These are phyloP conservation scores for Haliclona indistincta DNA, from an alignment of 37 sponge, comb jelly and placozoan genomes.

Conservation along the genomic window DNA sequence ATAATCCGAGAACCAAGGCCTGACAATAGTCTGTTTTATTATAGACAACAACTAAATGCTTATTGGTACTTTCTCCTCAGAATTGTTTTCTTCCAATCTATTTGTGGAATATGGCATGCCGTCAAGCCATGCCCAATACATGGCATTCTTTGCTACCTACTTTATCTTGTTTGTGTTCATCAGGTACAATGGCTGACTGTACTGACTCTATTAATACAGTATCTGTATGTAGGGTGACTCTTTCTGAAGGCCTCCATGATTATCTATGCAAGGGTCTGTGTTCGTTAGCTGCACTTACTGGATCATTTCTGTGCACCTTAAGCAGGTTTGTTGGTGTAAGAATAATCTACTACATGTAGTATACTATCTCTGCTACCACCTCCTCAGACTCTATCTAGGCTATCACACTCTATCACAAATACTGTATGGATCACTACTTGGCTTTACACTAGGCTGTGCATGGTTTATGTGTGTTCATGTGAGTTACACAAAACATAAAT, in stretches of 20 bases:
- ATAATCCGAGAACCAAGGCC: conserved; percentile 82
- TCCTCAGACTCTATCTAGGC: conserved; percentile 57
- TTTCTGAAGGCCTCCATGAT: conserved; percentile 26
- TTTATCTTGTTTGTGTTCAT: conserved; percentile 68
- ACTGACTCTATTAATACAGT: neutral
- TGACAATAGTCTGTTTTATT: conserved; percentile 33
- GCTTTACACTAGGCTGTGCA: conserved; percentile 19
- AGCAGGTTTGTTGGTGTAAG: conserved; percentile 30
- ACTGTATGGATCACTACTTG: conserved; percentile 41
- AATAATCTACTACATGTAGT: neutral
- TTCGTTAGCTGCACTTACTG: conserved; percentile 3
- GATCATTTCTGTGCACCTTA: neutral
- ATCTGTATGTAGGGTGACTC: conserved; percentile 10
- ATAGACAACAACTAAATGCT: neutral
- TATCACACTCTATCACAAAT: conserved; percentile 69
- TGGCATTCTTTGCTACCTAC: conserved; percentile 90
- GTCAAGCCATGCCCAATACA: conserved; percentile 92
- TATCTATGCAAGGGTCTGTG: conserved; percentile 31
- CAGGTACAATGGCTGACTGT: conserved; percentile 34
- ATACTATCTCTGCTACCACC: neutral
- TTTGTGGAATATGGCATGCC: conserved; percentile 93
- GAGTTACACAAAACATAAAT: neutral
- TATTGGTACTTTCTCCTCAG: conserved; percentile 7
- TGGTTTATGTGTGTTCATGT: conserved; percentile 80
- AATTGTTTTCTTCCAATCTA: conserved; percentile 27